Conservation (phyloP, 2,113 vertebrate genomes). For the Brienomyrus longianalis region DNA sequence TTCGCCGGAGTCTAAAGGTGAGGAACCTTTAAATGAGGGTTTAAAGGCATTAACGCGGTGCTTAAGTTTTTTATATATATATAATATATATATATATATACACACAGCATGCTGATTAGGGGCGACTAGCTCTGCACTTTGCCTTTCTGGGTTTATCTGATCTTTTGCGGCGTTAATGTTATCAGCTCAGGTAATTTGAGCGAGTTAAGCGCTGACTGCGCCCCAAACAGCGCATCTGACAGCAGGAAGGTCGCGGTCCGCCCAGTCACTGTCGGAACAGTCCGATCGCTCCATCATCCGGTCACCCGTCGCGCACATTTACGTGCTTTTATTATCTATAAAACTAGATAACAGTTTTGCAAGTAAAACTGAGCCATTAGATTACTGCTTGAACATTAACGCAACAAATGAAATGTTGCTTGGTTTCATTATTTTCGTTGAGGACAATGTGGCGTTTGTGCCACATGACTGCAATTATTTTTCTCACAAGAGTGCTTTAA, state of each 20-base stretch:
- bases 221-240: neutral
- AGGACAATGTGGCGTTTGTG: neutral
- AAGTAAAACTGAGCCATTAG: neutral
- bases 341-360: too few species aligned
- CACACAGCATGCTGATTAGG: neutral
- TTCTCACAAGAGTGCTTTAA: neutral
- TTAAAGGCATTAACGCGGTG: neutral
- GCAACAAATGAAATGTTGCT: neutral
- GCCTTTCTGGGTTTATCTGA: neutral
- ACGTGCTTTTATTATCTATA: neutral
- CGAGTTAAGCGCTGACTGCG: neutral
- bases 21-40: neutral
- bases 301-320: neutral
- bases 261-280: neutral
- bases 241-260: neutral
- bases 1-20: neutral
- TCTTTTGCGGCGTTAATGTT: neutral
- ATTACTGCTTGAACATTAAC: neutral
- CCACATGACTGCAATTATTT: neutral
- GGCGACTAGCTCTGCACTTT: neutral
- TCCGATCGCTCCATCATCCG: neutral
- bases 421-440: neutral
- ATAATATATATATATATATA: too few species aligned
- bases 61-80: neutral
- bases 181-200: neutral